phyloP scores from a whole-genome alignment of 2,888 invertebrate genomes.

The Macroteleia sp. region DNA sequence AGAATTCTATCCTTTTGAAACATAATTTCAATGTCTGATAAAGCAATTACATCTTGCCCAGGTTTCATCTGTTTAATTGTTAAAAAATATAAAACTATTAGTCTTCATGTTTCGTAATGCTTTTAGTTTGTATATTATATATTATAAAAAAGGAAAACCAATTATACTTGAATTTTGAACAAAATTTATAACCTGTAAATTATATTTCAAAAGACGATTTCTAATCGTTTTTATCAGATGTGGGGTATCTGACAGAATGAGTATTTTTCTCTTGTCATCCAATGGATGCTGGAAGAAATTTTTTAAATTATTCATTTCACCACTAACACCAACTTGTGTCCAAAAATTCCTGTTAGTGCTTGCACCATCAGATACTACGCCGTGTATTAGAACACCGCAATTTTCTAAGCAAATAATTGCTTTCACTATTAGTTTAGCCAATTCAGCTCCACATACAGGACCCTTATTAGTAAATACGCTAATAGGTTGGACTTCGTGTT shows the following conservation, averaged over 20 bases:
- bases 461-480: slow-evolving; percentile 58
- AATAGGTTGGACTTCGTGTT: slow-evolving; percentile 57
- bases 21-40: too few species aligned
- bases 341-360: slow-evolving; percentile 63
- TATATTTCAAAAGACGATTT: slow-evolving; percentile 47
- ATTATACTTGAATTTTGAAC: too few species aligned
- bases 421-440: slow-evolving; percentile 51
- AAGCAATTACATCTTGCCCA: too few species aligned
- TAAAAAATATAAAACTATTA: too few species aligned
- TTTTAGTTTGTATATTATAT: too few species aligned
- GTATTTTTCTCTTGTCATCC: slow-evolving; percentile 50
- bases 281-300: slow-evolving; percentile 53
- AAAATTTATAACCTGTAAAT: slow-evolving; percentile 1
- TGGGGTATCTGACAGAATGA: slow-evolving; percentile 61
- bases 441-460: slow-evolving; percentile 28
- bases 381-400: slow-evolving; percentile 57
- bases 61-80: too few species aligned
- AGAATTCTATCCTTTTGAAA: too few species aligned
- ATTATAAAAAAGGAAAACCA: too few species aligned
- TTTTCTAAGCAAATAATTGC: slow-evolving; percentile 58
- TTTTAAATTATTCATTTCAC: slow-evolving; percentile 25
- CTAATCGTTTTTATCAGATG: slow-evolving; percentile 66
- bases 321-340: slow-evolving; percentile 49
- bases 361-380: slow-evolving; percentile 60
- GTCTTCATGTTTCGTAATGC: too few species aligned